phyloP scores from a whole-genome alignment of 2,888 invertebrate species.

The Archips crataeganus region DNA sequence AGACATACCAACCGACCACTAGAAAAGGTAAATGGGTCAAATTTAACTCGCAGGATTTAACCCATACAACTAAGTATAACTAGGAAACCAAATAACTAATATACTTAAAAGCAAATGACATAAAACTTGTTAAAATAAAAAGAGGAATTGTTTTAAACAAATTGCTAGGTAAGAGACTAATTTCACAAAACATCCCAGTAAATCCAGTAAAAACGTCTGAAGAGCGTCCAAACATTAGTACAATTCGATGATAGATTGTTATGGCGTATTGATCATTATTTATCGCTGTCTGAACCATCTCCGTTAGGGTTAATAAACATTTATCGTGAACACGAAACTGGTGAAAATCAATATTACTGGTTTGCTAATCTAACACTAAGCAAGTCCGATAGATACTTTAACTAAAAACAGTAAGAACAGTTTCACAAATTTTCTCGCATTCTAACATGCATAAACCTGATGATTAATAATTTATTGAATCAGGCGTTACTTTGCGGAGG shows the following conservation, averaged over 20 bases:
- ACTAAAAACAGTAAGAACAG: background rate
- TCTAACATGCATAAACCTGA: background rate
- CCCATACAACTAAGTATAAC: no score
- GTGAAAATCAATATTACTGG: background rate
- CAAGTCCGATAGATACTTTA: background rate
- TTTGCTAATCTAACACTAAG: background rate
- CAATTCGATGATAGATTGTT: slow-evolving; percentile 32
- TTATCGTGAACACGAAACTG: slow-evolving; percentile 8
- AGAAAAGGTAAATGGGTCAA: no score
- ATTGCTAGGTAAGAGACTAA: background rate
- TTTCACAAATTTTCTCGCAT: background rate
- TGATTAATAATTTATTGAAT: no score
- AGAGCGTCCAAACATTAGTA: slow-evolving; percentile 19
- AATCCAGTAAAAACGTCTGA: slow-evolving; percentile 11
- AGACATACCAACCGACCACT: no score
- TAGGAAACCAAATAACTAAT: no score
- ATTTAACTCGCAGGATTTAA: no score
- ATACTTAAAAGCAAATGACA: no score
- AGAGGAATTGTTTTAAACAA: background rate
- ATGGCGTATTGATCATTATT: slow-evolving; percentile 34
- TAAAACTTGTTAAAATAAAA: background rate
- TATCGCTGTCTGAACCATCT: slow-evolving; percentile 19
- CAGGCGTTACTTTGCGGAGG: no score
- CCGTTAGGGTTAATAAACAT: slow-evolving; percentile 25
- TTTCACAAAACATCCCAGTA: slow-evolving; percentile 1